These are phyloP conservation scores for Mythimna lalbum DNA, from an alignment of 2,888 invertebrate species.

Conservation along the genomic window DNA sequence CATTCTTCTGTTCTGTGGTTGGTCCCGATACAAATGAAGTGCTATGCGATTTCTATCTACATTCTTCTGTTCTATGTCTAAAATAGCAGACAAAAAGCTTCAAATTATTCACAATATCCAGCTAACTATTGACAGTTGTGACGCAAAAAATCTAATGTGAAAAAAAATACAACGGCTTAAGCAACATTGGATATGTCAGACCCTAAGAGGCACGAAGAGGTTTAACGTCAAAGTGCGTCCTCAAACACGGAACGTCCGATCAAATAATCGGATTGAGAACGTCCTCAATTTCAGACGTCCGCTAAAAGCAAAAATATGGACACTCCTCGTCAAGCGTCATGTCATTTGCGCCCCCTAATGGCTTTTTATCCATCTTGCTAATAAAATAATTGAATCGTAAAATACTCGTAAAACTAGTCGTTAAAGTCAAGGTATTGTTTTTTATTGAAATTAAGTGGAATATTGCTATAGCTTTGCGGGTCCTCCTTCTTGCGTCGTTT, in stretches of 20 bases:
- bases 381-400: slow-evolving; percentile 54
- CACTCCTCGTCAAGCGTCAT: slow-evolving; percentile 29
- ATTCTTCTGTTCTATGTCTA: no score
- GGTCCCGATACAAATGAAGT: no score
- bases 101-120: no score
- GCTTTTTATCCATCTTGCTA: slow-evolving; percentile 13
- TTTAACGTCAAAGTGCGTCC: not conserved
- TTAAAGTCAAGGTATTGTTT: slow-evolving; percentile 30
- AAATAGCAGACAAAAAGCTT: no score
- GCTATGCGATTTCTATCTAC: no score
- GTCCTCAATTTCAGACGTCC: slow-evolving; percentile 3
- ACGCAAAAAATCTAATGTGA: no score
- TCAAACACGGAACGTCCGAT: not conserved
- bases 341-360: slow-evolving; percentile 12
- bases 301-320: slow-evolving; percentile 32
- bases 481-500: no score
- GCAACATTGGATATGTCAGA: not conserved
- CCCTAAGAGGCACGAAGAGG: not conserved
- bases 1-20: no score
- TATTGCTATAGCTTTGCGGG: not conserved
- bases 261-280: slow-evolving; percentile 9
- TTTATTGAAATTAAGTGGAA: slow-evolving; percentile 38
- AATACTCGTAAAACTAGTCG: slow-evolving; percentile 51
- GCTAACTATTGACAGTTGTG: not conserved
- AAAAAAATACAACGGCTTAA: not conserved